Evolutionary conservation across 2,888 invertebrate species (phyloP), one percentile per base, ranked within the genome.

Genomic region (Mongoloraphidia duomilia): DNA sequence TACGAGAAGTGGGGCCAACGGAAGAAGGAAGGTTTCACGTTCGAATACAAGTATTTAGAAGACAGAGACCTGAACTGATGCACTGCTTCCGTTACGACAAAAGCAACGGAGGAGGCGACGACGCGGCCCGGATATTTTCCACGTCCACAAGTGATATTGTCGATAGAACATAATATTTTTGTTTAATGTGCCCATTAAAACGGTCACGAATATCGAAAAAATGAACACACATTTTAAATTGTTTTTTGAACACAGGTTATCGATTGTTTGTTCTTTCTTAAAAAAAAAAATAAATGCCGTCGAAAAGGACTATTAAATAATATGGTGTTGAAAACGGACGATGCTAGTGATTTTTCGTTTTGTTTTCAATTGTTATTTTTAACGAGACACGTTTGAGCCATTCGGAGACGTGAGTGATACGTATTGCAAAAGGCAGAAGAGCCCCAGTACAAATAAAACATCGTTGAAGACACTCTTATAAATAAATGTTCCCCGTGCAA

Each of bases 41-140:
- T 98, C 78, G 97, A 98, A 82, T 98, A 98, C 80, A 92, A 94
- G 85, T 98, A 93, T 86, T 88, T 98, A 83, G 98, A 98, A 79
- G 98, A 98, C 79, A 84, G 95, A 75, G 97, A 98, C 80, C 84
- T 98, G 79, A 94, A 93, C 79, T 94, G 73, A 77, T 34, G 42
- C 37, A 49, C 39, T 49, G 46, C 26, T 45, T 36, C 35, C 17
- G 26, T 26, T 26, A 26, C 26, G 26, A 26, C 26, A 26, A 26
- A 26, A 26, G 26, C 26, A 26, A 26, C 26, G 26, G 26, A 26
- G 6, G 26, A 26, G 26, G 5, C 26, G 26, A n/a, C n/a, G n/a
- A 26, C 26, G 26, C 26, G 26, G 26, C 26, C 26, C 17, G 42
- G 42, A 12, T 12, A 42, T 34, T 42, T 42, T 42, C 42, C 14